Evolutionary conservation across 2,888 invertebrate genomes (phyloP).

Genomic region (Vanessa cardui): DNA sequence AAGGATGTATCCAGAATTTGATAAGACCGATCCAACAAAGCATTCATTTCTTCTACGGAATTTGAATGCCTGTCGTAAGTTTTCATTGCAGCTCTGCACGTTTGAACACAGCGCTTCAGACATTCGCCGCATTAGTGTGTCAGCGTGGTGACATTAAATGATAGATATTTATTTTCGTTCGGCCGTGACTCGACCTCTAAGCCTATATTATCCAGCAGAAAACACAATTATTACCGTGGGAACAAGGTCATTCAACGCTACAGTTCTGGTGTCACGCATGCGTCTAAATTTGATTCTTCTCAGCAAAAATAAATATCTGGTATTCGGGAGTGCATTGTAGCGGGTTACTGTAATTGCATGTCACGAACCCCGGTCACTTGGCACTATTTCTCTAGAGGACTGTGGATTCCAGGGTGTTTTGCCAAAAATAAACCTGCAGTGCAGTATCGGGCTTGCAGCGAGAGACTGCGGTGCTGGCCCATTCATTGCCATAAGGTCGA

Average conservation of each 20-base stretch:
- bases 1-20: neutral
- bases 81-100: conserved; percentile 26
- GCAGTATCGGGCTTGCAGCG: conserved; percentile 78
- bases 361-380: conserved; percentile 52
- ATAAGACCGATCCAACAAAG: neutral
- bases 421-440: conserved; percentile 82
- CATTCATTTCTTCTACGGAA: conserved; percentile 2
- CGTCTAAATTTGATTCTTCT: conserved; percentile 38
- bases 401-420: conserved; percentile 57
- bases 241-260: conserved; percentile 47
- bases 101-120: neutral
- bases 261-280: conserved; percentile 45
- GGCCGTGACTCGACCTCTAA: conserved; percentile 42
- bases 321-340: conserved; percentile 20
- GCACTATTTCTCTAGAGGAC: conserved; percentile 42
- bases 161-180: conserved; percentile 26
- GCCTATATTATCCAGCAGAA: conserved; percentile 41
- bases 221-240: conserved; percentile 45
- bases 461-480: conserved; percentile 68
- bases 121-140: conserved; percentile 11
- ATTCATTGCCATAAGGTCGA: conserved; percentile 67
- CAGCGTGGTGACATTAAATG: neutral
- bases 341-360: conserved; percentile 48
- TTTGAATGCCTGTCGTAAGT: conserved; percentile 13
- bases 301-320: conserved; percentile 26